Evolutionary conservation across 1,140 invertebrate genomes (phyloP), one percentile per base, ranked within the genome.

Genomic region (Delia radicum): DNA sequence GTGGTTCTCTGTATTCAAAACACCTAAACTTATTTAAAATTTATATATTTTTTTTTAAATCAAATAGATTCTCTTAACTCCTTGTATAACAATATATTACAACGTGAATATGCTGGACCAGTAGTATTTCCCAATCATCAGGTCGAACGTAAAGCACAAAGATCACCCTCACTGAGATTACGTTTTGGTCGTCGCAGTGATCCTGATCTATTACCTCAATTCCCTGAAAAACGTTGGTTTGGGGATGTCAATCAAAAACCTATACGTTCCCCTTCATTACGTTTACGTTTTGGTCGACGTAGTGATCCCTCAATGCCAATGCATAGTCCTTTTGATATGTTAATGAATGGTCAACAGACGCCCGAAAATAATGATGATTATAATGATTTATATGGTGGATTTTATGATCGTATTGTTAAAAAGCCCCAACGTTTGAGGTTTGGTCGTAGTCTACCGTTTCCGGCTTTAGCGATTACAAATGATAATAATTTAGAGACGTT

Each of bases 171-270:
- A 0, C 81, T 92, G 21, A 88, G 92, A 26, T 87, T 93, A 6
- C 89, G 92, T 42, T 93, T 93, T 80, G 92, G 92, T 62, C 86
- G 91, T 63, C 88, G 92, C 62, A 91, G 91, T n/a, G 92, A 93
- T 84, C 92, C 92, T 1, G 81, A 82, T 78, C 65, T 80, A 37
- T 79, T 73, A 27, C 18, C 37, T 24, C 31, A 46, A 74, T 42
- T 10, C 0, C 15, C 65, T 4, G 65, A 69, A 33, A 86, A 86
- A 72, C 81, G 84, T 75, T 86, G 85, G 83, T 85, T 85, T 48
- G 84, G 82, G 69, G 85, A 86, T 73, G 83, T 86, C 48, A 82
- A 86, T 61, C 85, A 86, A 74, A 89, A 89, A 79, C 87, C 88
- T 0, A 89, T 90, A 13, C 85, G 91, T 74, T 89, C 90, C 28